Percentiles rank a stretch among this genome's conserved stretches.
phyloP scores from a whole-genome alignment of 2,113 vertebrate species.

The Chaetops frenatus region DNA sequence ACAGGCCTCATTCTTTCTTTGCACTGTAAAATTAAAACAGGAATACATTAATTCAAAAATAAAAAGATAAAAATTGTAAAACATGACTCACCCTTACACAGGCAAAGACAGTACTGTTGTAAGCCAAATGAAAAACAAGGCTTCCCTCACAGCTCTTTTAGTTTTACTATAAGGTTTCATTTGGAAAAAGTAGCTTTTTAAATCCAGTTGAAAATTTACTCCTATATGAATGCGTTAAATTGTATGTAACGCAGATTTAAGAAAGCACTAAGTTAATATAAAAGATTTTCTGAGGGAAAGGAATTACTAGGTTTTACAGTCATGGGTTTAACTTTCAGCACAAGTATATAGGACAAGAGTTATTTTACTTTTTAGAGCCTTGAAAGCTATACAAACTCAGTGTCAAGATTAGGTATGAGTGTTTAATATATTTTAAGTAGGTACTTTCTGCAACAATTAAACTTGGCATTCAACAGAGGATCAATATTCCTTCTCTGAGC shows the following conservation, averaged over 20 bases:
- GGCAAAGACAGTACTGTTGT: not conserved
- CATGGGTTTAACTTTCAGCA: not conserved
- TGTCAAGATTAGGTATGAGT: not conserved
- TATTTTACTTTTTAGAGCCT: not conserved
- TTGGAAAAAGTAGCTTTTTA: constrained; percentile 23
- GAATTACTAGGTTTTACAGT: not conserved
- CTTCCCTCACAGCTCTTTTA: not conserved
- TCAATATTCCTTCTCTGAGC: not conserved
- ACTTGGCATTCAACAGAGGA: not conserved
- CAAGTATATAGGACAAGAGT: not conserved
- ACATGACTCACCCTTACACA: not conserved
- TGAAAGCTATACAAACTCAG: not conserved
- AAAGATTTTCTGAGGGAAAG: not conserved
- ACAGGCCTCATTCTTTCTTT: constrained; percentile 98
- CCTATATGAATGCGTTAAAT: constrained; percentile 18
- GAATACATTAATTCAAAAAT: not conserved
- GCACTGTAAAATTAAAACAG: constrained; percentile 78
- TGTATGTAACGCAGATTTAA: not conserved
- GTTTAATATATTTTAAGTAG: not conserved
- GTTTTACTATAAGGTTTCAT: not conserved
- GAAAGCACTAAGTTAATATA: not conserved
- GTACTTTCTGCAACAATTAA: not conserved
- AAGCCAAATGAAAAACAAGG: not conserved
- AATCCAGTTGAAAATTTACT: not conserved
- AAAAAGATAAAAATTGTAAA: not conserved